Evolutionary conservation across 2,113 vertebrate species (phyloP), one percentile per base, ranked within the genome.

Genomic region (Beaufortia kweichowensis): DNA sequence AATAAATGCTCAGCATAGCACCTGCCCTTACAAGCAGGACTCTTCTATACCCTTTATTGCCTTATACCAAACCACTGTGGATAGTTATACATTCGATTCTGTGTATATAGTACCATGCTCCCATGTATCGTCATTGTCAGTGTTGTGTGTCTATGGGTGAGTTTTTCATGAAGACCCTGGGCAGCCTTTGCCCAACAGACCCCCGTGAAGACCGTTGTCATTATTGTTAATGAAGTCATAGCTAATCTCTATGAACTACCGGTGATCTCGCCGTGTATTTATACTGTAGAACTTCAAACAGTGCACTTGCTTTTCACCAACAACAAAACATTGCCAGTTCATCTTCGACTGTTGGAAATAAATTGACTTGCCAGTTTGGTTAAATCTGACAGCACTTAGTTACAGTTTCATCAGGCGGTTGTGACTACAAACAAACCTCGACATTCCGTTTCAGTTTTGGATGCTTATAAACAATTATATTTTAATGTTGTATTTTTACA

Each of bases 121-220:
- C 50, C 61, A 26, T 72, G 17, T 71, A 64, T 55, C 26, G 39
- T 69, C 53, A 67, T 35, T 53, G 56, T 69, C 12, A 33, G 56
- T 48, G 17, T 46, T 41, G 31, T 68, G 70, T 75, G 31, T 48
- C 63, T 71, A 46, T 41, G 59, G 65, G 65, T 61, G 61, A 50
- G 6, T 31, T 68, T 64, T 33, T 41, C 29, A 61, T 69, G 70
- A 78, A 79, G 80, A 85, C 80, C 74, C 76, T 81, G 84, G 80
- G 82, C 71, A 77, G 82, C 55, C 24, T 84, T 72, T 74, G 73
- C 79, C 74, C 76, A 77, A 62, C 50, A 82, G 79, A 81, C 74
- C 75, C 76, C 66, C n/a, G 2, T 53, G 70, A 74, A 77, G 71
- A 74, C 74, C 53, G 26, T 76, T 35, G 60, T 39, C 41, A 46